phyloP scores from a whole-genome alignment of 2,888 invertebrate genomes.

The Resseliella maxima region DNA sequence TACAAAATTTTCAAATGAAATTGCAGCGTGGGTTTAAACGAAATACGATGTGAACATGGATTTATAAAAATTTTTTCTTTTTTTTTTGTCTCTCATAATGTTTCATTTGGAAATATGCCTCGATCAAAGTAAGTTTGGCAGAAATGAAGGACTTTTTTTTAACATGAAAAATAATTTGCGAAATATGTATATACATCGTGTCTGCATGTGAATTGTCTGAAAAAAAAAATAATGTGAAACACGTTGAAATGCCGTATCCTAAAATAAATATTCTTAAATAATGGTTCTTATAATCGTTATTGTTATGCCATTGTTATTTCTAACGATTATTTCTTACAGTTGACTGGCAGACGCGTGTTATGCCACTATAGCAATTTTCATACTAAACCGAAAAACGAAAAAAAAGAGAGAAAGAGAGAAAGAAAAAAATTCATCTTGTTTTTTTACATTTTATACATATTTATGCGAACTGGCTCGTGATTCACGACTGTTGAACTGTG shows the following conservation, averaged over 20 bases:
- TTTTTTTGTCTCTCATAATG: neutral
- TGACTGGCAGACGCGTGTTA: neutral
- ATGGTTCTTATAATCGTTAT: conserved; percentile 7
- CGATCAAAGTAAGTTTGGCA: too few species aligned
- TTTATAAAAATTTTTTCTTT: too few species aligned
- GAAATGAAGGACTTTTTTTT: too few species aligned
- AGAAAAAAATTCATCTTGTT: neutral
- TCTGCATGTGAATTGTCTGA: too few species aligned
- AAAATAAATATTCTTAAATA: neutral
- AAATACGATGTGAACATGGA: neutral
- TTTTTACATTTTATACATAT: neutral
- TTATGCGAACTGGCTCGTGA: neutral
- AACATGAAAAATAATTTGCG: neutral
- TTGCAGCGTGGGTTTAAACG: too few species aligned
- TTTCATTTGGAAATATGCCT: too few species aligned
- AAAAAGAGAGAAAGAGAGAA: neutral
- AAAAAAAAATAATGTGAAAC: neutral
- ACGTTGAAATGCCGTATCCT: neutral
- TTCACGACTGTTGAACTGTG: neutral
- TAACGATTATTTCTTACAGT: neutral
- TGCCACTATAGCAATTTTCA: neutral
- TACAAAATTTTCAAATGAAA: neutral
- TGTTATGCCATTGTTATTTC: conserved; percentile 28
- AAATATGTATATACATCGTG: too few species aligned
- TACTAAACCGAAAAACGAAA: neutral